These are phyloP conservation scores for Megaptera novaeangliae DNA, from an alignment of 2,113 vertebrate genomes.

Conservation along the genomic window DNA sequence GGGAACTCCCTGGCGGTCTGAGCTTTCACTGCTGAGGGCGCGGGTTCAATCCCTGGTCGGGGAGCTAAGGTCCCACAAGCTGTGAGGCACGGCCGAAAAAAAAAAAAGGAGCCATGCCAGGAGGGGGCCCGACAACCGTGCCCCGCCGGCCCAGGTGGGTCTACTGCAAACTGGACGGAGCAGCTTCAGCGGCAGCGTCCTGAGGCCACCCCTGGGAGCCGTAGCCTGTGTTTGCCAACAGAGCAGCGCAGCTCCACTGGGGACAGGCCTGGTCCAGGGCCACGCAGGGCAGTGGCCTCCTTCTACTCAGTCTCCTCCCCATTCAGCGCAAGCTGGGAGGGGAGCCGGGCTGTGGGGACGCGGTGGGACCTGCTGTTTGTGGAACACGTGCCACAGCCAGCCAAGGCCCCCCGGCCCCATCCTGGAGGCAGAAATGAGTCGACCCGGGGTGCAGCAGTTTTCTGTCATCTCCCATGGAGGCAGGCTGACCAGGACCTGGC, in stretches of 20 bases:
- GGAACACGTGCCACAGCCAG: background rate
- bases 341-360: background rate
- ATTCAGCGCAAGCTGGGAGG: background rate
- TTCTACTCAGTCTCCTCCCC: background rate
- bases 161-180: background rate
- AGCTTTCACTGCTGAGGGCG: too few species aligned
- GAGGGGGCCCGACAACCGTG: background rate
- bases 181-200: rapidly evolving
- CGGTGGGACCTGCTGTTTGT: rapidly evolving
- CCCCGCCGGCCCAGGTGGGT: background rate
- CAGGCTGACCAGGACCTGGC: background rate
- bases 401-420: background rate
- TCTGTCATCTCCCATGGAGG: background rate
- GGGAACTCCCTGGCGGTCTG: background rate
- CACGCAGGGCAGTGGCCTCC: background rate
- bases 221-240: background rate
- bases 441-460: background rate
- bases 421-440: background rate
- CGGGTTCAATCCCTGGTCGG: too few species aligned
- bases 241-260: background rate
- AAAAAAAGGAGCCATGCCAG: background rate
- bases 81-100: too few species aligned
- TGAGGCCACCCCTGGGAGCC: background rate
- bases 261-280: background rate
- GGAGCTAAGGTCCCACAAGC: too few species aligned